A percentile compares a stretch with the other conserved stretches of the same genome.
Conservation (phyloP, 2,113 vertebrate genomes). For the Podarcis raffonei region DNA sequence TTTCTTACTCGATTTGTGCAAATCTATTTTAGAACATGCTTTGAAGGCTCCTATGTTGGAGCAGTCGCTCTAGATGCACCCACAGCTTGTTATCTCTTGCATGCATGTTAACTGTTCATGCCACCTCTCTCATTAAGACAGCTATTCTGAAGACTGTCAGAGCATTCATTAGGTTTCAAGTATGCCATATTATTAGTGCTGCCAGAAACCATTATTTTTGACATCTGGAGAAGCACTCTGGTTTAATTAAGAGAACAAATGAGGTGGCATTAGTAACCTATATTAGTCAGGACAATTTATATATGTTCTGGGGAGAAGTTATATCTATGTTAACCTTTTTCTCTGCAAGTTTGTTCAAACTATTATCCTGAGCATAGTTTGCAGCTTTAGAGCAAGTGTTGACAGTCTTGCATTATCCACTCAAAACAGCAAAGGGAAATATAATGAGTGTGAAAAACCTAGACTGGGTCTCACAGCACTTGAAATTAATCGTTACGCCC, state of each 20-base stretch:
- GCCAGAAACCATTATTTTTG: slow-evolving; percentile 45
- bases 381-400: background rate
- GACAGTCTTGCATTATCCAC: background rate
- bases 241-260: slow-evolving; percentile 22
- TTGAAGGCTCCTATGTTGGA: no score
- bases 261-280: background rate
- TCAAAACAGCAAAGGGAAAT: background rate
- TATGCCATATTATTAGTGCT: slow-evolving; percentile 33
- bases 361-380: background rate
- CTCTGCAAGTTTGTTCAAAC: background rate
- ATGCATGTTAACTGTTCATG: background rate
- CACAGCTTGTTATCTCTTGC: background rate
- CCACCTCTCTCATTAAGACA: background rate
- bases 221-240: slow-evolving; percentile 9
- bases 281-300: background rate
- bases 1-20: background rate
- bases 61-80: no score
- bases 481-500: background rate
- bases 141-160: slow-evolving; percentile 31
- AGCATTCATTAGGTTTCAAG: slow-evolving; percentile 53
- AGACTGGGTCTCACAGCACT: background rate
- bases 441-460: no score
- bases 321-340: background rate
- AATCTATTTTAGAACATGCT: background rate
- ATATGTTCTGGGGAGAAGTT: background rate